Conservation (phyloP, 2,888 invertebrate species). For the Enchytraeus crypticus region DNA sequence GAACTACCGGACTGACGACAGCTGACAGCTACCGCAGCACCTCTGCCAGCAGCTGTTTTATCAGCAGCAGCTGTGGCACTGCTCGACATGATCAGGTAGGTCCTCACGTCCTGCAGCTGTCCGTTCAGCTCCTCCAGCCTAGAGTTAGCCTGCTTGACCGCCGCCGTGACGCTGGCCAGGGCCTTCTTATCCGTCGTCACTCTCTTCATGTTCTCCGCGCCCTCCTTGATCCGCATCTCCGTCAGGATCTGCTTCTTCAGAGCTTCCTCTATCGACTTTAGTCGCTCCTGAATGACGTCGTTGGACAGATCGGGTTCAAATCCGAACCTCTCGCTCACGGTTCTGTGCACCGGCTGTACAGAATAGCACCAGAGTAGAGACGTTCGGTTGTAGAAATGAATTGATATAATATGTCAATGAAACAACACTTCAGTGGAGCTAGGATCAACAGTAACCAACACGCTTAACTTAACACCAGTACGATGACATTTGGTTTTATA, state of each 20-base stretch:
- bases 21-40: no score
- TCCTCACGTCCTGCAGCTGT: slow-evolving; percentile 81
- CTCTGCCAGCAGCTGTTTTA: no score
- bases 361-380: no score
- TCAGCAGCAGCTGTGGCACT: not conserved
- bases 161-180: slow-evolving; percentile 66
- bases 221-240: slow-evolving; percentile 81
- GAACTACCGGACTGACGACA: no score
- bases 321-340: slow-evolving; percentile 34
- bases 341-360: no score
- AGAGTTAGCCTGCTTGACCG: slow-evolving; percentile 69
- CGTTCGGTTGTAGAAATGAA: no score
- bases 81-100: slow-evolving; percentile 52
- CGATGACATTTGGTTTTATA: no score
- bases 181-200: slow-evolving; percentile 87
- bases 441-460: no score
- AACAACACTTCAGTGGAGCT: no score
- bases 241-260: slow-evolving; percentile 89
- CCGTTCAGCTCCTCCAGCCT: slow-evolving; percentile 85
- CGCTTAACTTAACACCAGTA: no score
- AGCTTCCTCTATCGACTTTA: slow-evolving; percentile 88
- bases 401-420: no score
- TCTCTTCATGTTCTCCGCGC: slow-evolving; percentile 88
- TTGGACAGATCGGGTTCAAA: slow-evolving; percentile 40
- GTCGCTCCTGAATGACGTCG: slow-evolving; percentile 66